Evolutionary conservation across 2,888 invertebrate genomes (phyloP).

Genomic region (Nudaria mundana): DNA sequence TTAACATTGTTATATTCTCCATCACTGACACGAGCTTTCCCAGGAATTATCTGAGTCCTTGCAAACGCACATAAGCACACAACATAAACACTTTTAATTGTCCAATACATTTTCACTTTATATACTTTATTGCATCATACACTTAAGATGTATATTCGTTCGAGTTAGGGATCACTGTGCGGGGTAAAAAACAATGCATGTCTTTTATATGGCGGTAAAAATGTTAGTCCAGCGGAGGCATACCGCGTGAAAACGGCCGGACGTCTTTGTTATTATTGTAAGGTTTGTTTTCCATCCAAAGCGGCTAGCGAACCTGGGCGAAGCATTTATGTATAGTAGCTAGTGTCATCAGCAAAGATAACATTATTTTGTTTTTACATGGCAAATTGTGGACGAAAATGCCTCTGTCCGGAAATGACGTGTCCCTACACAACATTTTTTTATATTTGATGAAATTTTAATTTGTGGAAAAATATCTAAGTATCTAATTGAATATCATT

Average conservation of each 20-base stretch:
- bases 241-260: constrained; percentile 74
- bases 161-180: constrained; percentile 60
- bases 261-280: constrained; percentile 76
- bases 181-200: constrained; percentile 66
- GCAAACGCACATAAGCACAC: constrained; percentile 64
- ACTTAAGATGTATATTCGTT: constrained; percentile 29
- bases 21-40: constrained; percentile 72
- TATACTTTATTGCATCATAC: constrained; percentile 32
- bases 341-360: no score
- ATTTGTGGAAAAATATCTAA: no score
- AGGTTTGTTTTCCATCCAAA: constrained; percentile 33
- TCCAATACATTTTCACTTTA: constrained; percentile 59
- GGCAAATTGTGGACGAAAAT: no score
- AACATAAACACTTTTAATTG: constrained; percentile 50
- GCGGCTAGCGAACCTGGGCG: no score
- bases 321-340: no score
- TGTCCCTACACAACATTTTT: no score
- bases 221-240: constrained; percentile 62
- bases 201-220: constrained; percentile 75
- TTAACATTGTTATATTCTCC: constrained; percentile 84
- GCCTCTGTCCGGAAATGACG: no score
- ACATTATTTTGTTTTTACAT: no score
- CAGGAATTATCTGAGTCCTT: constrained; percentile 71
- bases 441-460: no score
- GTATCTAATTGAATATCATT: no score